Evolutionary conservation across 2,113 vertebrate species (phyloP).

Genomic region (Philantomba maxwellii): DNA sequence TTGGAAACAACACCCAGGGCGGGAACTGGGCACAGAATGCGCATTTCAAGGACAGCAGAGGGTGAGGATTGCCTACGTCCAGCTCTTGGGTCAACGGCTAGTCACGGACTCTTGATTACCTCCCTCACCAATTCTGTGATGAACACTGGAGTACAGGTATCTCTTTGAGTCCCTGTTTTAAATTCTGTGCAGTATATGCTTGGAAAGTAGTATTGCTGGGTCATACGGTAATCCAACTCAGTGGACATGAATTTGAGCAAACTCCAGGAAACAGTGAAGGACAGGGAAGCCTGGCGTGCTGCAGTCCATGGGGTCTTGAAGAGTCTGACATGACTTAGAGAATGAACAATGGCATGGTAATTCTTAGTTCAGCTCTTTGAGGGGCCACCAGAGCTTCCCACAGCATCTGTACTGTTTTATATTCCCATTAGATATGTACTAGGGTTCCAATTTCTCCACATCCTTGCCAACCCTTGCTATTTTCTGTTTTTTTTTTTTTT

Average conservation of each 20-base stretch:
- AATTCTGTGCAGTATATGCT: not conserved
- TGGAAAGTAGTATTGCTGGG: not conserved
- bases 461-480: not conserved
- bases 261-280: not conserved
- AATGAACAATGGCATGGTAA: not conserved
- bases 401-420: not conserved
- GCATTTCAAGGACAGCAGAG: not conserved
- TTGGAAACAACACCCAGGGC: not conserved
- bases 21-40: not conserved
- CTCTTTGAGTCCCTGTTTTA: not conserved
- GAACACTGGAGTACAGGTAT: not conserved
- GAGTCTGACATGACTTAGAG: fast-evolving
- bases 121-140: not conserved
- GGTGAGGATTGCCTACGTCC: too few relatives aligned
- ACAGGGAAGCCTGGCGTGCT: not conserved
- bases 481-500: not conserved
- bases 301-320: not conserved
- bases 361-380: not conserved
- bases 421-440: not conserved
- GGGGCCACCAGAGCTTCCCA: not conserved
- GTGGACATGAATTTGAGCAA: not conserved
- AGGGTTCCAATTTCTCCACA: not conserved
- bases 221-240: not conserved
- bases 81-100: not conserved
- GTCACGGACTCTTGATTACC: not conserved